phyloP scores from a whole-genome alignment of 1,140 invertebrate species.

The Phymastichus coffea region DNA sequence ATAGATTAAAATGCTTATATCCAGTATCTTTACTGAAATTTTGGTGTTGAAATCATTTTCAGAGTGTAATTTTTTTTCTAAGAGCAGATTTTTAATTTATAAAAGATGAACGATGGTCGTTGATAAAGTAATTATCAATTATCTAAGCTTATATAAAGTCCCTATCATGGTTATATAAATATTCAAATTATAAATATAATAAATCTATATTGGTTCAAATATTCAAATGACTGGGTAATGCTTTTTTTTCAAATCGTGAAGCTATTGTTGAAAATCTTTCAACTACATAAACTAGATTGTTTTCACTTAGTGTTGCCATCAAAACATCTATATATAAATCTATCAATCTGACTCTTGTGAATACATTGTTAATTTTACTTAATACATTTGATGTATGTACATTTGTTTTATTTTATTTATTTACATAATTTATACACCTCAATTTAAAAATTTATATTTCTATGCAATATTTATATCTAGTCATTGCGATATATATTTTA shows the following conservation, averaged over 20 bases:
- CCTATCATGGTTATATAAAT: no score
- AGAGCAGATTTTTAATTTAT: slow-evolving; percentile 18
- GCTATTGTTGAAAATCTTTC: no score
- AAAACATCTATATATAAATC: slow-evolving; percentile 12
- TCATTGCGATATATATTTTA: slow-evolving; percentile 55
- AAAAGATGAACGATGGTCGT: slow-evolving; percentile 28
- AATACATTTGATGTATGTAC: slow-evolving; percentile 34
- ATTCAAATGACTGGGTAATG: no score
- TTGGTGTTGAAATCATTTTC: slow-evolving; percentile 21
- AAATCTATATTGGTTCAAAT: no score
- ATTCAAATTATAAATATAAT: no score
- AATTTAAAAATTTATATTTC: slow-evolving; percentile 57
- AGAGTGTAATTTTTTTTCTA: slow-evolving; percentile 2
- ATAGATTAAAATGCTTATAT: no score
- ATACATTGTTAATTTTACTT: slow-evolving; percentile 15
- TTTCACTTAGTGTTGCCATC: slow-evolving; percentile 15
- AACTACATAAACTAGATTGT: no score
- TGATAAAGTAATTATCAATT: no score
- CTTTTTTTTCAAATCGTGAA: no score
- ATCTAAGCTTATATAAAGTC: no score
- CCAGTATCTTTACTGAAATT: no score
- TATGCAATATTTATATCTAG: slow-evolving; percentile 58
- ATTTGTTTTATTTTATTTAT: slow-evolving; percentile 49
- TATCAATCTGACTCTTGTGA: slow-evolving; percentile 4
- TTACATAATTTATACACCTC: slow-evolving; percentile 47